Base-by-base conservation (phyloP, 1,140 invertebrate genomes). In the Capitella teleta region DNA sequence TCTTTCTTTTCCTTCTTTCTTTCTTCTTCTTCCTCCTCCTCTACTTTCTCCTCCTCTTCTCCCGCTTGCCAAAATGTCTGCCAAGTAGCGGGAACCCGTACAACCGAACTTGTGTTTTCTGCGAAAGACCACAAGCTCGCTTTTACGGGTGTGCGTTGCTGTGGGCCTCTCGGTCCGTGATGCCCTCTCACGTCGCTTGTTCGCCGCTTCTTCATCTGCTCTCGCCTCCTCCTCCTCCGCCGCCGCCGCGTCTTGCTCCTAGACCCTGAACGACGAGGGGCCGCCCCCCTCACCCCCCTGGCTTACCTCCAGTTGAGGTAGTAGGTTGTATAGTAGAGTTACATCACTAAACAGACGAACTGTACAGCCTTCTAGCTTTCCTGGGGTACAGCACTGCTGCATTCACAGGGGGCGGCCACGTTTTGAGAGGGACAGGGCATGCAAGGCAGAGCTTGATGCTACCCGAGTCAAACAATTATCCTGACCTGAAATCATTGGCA, bases 321-420 rank as follows among this genome's bases (percentile, higher is more conserved):
- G 45, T 47, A 47, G 45, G 45, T 47, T 47, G 45, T 47, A 47
- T 47, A 47, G 45, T 47, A 47, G 45, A 47, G 32, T 36, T 32
- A 47, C 45, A 47, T 32, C 45, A 47, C 18, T 32, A 16, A 19
- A 24, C 45, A 47, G 45, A 32, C 30, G 45, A 47, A 47, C 45
- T 47, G 45, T 47, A 47, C 45, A 47, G 25, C 45, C 45, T 47
- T 47, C 45, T 47, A 47, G 45, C 45, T 47, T 47, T 47, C 45
- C 42, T 44, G 42, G 42, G 42, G 42, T 25, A 44, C 28, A 26
- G 42, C 25, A 44, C n/a, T 26, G 10, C 38, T 40, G n/a, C n/a
- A n/a, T n/a, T n/a, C n/a, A n/a, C n/a, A n/a, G n/a, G n/a, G n/a
- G n/a, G n/a, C n/a, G n/a, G n/a, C n/a, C n/a, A n/a, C n/a, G n/a